phyloP scores from a whole-genome alignment of 35 echinoderm and acorn worm genomes.

The Lytechinus pictus region DNA sequence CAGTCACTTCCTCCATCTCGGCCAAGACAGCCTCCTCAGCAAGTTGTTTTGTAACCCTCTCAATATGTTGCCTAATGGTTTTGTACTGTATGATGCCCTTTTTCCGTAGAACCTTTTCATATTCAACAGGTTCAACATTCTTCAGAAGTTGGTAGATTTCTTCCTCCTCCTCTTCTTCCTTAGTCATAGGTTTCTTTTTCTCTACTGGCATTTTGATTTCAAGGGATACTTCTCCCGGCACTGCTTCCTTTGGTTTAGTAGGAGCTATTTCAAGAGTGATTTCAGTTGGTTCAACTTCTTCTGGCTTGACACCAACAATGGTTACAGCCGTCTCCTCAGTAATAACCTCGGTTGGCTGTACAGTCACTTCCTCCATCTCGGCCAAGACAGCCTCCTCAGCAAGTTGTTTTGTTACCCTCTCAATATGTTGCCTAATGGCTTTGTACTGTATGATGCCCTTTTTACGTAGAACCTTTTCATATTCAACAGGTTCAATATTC shows the following conservation, averaged over 20 bases:
- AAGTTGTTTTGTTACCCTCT: too few species aligned
- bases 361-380: too few species aligned
- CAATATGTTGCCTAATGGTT: not conserved
- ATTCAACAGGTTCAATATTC: too few species aligned
- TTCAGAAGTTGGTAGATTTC: slow-evolving; percentile 52
- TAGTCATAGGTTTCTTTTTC: not conserved
- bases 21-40: not conserved
- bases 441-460: too few species aligned
- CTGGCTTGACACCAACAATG: not conserved
- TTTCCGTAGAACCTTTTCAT: slow-evolving; percentile 18
- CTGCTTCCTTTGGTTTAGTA: not conserved
- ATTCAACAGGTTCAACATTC: not conserved
- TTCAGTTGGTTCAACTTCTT: not conserved
- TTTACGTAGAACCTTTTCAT: too few species aligned
- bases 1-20: slow-evolving; percentile 27
- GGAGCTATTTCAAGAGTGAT: slow-evolving; percentile 12
- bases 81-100: not conserved
- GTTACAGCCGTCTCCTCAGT: too few species aligned
- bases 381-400: too few species aligned
- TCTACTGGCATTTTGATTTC: too few species aligned
- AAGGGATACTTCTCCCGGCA: not conserved
- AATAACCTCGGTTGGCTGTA: too few species aligned
- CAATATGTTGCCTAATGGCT: too few species aligned
- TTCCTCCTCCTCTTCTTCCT: not conserved
- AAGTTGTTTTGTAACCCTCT: not conserved